Percentiles rank a stretch among this genome's conserved stretches.
Conservation (phyloP, 2,113 vertebrate species). For the Zapus hudsonius region DNA sequence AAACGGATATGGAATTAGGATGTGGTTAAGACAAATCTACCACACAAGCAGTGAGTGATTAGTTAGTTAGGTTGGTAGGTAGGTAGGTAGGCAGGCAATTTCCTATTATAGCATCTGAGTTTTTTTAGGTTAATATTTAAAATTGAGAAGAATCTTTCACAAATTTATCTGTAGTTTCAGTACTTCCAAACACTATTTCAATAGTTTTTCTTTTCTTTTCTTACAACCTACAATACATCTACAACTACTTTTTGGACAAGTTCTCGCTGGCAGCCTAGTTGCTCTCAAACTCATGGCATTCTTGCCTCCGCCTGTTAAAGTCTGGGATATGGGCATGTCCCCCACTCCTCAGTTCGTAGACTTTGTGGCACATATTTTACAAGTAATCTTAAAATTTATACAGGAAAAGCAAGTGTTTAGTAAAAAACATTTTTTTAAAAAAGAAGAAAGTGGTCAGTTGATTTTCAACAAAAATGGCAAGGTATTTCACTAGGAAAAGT, state of each 20-base stretch:
- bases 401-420: background rate
- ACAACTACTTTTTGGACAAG: too few relatives aligned
- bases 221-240: too few relatives aligned
- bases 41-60: background rate
- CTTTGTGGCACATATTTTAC: background rate
- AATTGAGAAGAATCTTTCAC: background rate
- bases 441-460: background rate
- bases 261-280: too few relatives aligned
- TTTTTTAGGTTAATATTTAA: background rate
- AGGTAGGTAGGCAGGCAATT: background rate
- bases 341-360: background rate
- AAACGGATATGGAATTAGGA: background rate
- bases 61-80: too few relatives aligned
- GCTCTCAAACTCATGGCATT: too few relatives aligned
- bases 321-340: too few relatives aligned
- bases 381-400: background rate
- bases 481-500: background rate
- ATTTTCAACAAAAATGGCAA: too few relatives aligned
- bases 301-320: too few relatives aligned
- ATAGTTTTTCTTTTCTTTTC: background rate
- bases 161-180: background rate
- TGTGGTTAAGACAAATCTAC: background rate
- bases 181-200: background rate
- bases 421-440: background rate
- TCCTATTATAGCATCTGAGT: background rate